phyloP scores from a whole-genome alignment of 2,113 vertebrate genomes.

The Microcebus ravelobensis region DNA sequence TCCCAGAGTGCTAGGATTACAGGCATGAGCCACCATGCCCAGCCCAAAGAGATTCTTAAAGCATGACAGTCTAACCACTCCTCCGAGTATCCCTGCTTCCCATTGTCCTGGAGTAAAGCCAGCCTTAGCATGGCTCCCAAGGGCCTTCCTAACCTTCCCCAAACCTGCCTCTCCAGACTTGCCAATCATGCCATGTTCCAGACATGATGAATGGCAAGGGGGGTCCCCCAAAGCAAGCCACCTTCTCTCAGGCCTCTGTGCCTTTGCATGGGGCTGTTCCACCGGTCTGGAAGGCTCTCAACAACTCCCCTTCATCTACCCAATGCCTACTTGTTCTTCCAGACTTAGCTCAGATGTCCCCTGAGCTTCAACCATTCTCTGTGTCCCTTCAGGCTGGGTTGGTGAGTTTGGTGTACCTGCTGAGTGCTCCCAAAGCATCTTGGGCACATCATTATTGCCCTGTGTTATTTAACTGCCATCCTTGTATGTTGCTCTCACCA shows the following conservation, averaged over 20 bases:
- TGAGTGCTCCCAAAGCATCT: neutral
- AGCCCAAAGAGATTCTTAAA: neutral
- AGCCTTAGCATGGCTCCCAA: neutral
- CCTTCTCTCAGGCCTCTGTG: neutral
- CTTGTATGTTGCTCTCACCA: neutral
- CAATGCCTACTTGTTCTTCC: neutral
- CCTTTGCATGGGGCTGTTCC: neutral
- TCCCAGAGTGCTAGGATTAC: no score
- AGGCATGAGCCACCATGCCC: no score
- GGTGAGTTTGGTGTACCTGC: neutral
- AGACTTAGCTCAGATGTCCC: neutral
- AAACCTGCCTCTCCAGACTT: neutral
- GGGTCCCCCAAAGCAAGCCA: neutral
- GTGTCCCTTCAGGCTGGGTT: fast-evolving
- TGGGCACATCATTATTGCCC: no score
- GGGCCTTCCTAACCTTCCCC: no score
- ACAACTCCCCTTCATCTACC: fast-evolving
- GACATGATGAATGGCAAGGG: neutral
- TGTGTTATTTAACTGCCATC: neutral
- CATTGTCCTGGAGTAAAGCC: neutral
- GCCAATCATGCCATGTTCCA: neutral
- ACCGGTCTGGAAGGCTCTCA: neutral
- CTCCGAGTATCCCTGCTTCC: neutral
- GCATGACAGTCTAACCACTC: no score
- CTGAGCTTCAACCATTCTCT: no score